A percentile compares a stretch with the other conserved stretches of the same genome.
Conservation (phyloP, 1,140 invertebrate species). For the Eueides isabella region DNA sequence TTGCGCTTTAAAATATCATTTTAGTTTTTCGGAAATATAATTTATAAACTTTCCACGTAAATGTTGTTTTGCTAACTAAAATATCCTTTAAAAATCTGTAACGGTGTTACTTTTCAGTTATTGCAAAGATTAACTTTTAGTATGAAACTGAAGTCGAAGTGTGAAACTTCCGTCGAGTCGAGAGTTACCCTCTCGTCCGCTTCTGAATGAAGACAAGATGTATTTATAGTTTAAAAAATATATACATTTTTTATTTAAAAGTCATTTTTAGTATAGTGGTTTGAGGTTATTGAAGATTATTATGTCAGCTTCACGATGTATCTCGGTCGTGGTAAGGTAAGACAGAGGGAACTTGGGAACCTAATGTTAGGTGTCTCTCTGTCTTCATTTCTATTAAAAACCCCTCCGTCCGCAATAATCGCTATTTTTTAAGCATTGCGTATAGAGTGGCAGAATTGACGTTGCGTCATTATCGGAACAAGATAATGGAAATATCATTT, state of each 20-base stretch:
- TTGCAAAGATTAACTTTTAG: conserved; percentile 19
- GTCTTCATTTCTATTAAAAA: too few species aligned
- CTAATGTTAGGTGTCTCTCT: too few species aligned
- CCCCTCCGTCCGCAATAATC: too few species aligned
- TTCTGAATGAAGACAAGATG: conserved; percentile 14
- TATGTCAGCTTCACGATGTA: too few species aligned
- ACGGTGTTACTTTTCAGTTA: conserved; percentile 19
- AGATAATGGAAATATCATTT: too few species aligned
- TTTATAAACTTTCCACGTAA: not conserved
- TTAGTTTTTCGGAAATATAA: not conserved
- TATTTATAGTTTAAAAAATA: not conserved
- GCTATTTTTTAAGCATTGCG: too few species aligned
- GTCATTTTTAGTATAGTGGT: not conserved
- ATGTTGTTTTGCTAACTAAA: conserved; percentile 12
- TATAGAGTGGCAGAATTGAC: too few species aligned
- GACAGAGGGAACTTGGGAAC: too few species aligned
- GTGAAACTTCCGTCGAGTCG: conserved; percentile 14
- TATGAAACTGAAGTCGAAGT: conserved; percentile 21
- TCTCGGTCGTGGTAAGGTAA: too few species aligned
- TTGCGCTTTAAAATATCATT: not conserved
- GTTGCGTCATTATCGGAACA: too few species aligned
- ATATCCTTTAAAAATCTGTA: conserved; percentile 9
- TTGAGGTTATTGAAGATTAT: not conserved
- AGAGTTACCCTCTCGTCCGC: conserved; percentile 3
- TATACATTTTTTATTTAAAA: not conserved